Base-by-base conservation (phyloP, 2,888 invertebrate species). In the Elysia crispata region DNA sequence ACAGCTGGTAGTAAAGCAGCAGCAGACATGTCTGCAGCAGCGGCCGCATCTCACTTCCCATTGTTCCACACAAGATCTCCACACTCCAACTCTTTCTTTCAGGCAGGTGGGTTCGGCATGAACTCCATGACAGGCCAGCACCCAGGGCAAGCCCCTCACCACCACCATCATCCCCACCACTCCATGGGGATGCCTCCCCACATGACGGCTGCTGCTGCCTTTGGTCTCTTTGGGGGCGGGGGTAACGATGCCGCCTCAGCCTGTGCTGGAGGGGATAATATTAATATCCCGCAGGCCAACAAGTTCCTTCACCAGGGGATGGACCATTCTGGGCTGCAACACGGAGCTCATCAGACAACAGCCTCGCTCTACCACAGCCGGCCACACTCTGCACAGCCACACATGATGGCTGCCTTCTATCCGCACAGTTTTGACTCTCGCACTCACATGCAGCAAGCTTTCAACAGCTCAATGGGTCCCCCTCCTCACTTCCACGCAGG, bases 51-150 rank as follows among this genome's bases (percentile, higher is more conserved):
- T 20, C 76, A 76, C 31, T 80, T 80, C 66, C 80, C 76, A 0
- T 64, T 80, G 62, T 76, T 72, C 33, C 73, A 64, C 20, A 33
- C 76, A 20, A 31, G 76, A 18, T 70, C 72, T 20, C 80, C 75
- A 50, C 75, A 80, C 50, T 80, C 80, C 49, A 80, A 80, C 50
- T 80, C 80, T 62, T 80, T 80, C 80, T 76, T 80, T 54, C 80
- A 80, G 62, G 72, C 80, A 11, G 70, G 60, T 18, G 76, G 80
- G 54, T 76, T 76, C 28, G 76, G 80, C 31, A 80, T 80, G 80
- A 80, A 80, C 66, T 80, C 76, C 18, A 73, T 80, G 76, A 76
- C 80, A 25, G 66, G 76, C 33, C 76, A 80, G 72, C 80, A 80
- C 54, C 69, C 72, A 33, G 70, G 76, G 31, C 33, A 75, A 1